Percentiles rank a stretch among this genome's conserved stretches.
Conservation (phyloP, 2,888 invertebrate genomes). For the Chalcis sispes region DNA sequence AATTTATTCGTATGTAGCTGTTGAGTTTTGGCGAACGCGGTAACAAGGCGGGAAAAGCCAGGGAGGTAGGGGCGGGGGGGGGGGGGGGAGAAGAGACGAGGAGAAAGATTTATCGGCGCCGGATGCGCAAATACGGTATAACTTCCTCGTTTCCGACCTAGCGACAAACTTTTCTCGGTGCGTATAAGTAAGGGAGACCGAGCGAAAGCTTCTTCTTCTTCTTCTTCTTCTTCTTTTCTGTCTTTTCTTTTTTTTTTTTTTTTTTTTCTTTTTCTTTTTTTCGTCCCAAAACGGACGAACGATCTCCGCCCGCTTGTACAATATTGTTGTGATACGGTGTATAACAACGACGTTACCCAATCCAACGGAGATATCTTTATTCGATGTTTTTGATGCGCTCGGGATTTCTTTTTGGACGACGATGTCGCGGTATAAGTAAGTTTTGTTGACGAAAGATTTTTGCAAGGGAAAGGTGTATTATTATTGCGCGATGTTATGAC, state of each 20-base stretch:
- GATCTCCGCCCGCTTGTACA: constrained; percentile 25
- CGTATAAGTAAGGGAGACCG: constrained; percentile 51
- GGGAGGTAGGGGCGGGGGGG: no score
- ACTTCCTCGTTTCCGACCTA: constrained; percentile 74
- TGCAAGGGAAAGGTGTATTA: no score
- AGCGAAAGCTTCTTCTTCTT: neutral
- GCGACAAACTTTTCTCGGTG: constrained; percentile 71
- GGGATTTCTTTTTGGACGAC: no score
- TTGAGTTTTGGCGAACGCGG: constrained; percentile 61
- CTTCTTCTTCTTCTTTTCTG: constrained; percentile 51
- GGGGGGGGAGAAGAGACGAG: no score
- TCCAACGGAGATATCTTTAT: no score
- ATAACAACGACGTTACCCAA: no score
- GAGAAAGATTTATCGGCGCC: constrained; percentile 72
- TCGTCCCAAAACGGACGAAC: constrained; percentile 35
- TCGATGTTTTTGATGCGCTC: no score
- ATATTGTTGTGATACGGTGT: constrained; percentile 29
- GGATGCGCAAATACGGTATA: constrained; percentile 76
- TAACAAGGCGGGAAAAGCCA: constrained; percentile 57
- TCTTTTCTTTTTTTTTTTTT: constrained; percentile 55
- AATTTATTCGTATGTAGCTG: constrained; percentile 59
- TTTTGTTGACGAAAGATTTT: neutral
- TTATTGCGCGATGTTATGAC: no score
- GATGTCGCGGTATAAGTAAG: neutral
- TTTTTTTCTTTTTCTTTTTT: constrained; percentile 56